phyloP scores from a whole-genome alignment of 2,113 vertebrate species.

The Pagrus major region DNA sequence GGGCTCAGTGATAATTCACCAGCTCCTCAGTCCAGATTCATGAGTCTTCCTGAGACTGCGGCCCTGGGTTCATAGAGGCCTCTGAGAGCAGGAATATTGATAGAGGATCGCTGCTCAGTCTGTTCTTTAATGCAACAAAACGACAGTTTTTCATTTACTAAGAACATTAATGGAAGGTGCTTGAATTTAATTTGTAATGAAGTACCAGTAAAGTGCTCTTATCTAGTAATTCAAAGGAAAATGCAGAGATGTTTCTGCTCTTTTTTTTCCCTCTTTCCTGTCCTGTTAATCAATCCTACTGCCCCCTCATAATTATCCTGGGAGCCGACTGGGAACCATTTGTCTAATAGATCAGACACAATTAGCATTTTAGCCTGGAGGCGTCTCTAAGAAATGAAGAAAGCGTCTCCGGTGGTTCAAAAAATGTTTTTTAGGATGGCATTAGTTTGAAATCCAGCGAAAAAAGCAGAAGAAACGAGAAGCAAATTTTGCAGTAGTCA shows the following conservation, averaged over 20 bases:
- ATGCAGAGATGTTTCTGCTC: neutral
- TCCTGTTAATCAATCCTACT: neutral
- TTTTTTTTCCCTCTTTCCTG: neutral
- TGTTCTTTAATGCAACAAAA: constrained; percentile 4
- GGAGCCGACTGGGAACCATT: neutral
- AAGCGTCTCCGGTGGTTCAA: neutral
- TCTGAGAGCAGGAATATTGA: constrained; percentile 7
- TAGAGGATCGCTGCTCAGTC: neutral
- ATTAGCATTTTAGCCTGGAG: neutral
- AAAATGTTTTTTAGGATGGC: neutral
- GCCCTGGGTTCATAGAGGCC: neutral
- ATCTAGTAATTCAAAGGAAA: neutral
- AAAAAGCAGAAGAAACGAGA: neutral
- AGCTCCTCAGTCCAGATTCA: constrained; percentile 4
- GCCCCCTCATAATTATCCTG: neutral
- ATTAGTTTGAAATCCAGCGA: neutral
- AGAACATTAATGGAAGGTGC: neutral
- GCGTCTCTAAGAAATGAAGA: neutral
- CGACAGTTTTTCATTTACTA: neutral
- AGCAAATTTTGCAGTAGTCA: too few species aligned
- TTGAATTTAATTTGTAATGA: constrained; percentile 7
- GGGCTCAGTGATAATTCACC: constrained; percentile 44
- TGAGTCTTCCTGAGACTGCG: constrained; percentile 1
- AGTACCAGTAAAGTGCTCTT: neutral
- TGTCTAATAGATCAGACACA: neutral